Base-by-base conservation (phyloP, 2,113 vertebrate genomes). In the Macrotis lagotis region DNA sequence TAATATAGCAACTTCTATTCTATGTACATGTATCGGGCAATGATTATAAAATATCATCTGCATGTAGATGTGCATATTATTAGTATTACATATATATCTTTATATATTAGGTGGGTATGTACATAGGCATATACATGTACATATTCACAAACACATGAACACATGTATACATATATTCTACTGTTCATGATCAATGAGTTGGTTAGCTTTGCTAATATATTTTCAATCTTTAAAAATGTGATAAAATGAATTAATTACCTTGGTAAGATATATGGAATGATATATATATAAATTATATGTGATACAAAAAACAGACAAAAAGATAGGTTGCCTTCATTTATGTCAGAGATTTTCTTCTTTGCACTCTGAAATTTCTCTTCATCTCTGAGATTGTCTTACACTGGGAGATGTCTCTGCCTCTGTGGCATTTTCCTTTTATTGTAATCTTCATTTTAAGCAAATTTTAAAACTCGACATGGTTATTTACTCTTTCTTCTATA, bases 161-260 rank as follows among this genome's bases (percentile, higher is more conserved):
- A 74, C 22, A n/a, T 16, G n/a, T 74, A 74, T 16, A n/a, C 19
- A 22, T 16, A 4, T 1, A 74, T 74, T 83, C 1, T 44, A 83
- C 44, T 83, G 44, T 14, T 44, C 37, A 44, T n/a, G 16, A 5
- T 44, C n/a, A 44, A 24, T 83, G 2, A 2, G 6, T 83, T 83
- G 14, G 3, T 16, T 16, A n/a, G 37, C n/a, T 74, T 24, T 24
- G 22, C 1, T 44, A n/a, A 44, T 83, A 22, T n/a, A 1, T 19
- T 94, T 92, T 28, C 49, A 59, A 91, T 89, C 51, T 95, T 55
- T 95, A 91, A 48, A 9, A 89, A 31, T 44, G 14, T 49, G 12
- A 31, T 16, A n/a, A 1, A 24, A 9, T 1, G 0, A n/a, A 28
- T 74, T 5, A n/a, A 14, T n/a, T 74, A 0, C n/a, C n/a, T 74